Evolutionary conservation across 2,113 vertebrate genomes (phyloP), one percentile per base, ranked within the genome.

Genomic region (Seriola aureovittata): DNA sequence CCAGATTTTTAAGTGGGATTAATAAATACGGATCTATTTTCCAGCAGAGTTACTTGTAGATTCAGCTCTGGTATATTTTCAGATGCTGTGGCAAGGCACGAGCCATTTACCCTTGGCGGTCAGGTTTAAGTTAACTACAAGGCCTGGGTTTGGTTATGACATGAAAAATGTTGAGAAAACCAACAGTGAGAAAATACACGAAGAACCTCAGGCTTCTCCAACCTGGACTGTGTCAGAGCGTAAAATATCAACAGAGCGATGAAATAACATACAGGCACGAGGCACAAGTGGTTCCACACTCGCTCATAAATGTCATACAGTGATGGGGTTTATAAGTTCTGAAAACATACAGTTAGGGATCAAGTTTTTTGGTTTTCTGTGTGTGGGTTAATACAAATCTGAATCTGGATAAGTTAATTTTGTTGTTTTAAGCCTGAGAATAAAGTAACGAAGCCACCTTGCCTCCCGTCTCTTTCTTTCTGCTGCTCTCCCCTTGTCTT

Each of bases 181-280:
- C 73, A 87, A 75, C 80, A 84, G 71, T 67, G 81, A 80, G 66
- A 85, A 80, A 78, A 89, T 23, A 71, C 71, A 79, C 14, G 4
- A 46, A 81, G 60, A 55, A 67, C 32, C 38, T 23, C 11, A 16
- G 52, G 21, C 19, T 72, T 40, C 10, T 84, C 60, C 13, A 60
- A 75, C 87, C 64, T 77, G 85, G 86, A 81, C 68, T 80, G 59
- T 74, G 82, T 88, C 80, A 80, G 59, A 85, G 82, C 13, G 32
- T 58, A 80, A 78, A 84, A 76, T 79, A 86, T 92, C 90, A 93
- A 90, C 88, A 89, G 11, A 50, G 75, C 55, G 29, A 75, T 86
- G 77, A 82, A 92, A 90, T 82, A 91, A 88, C 88, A 91, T 46
- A 83, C 85, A 85, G 82, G 48, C 82, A 67, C 3, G 71, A 76